These are phyloP conservation scores for Ginglymostoma cirratum DNA, from an alignment of 2,113 vertebrate genomes.

Conservation along the genomic window DNA sequence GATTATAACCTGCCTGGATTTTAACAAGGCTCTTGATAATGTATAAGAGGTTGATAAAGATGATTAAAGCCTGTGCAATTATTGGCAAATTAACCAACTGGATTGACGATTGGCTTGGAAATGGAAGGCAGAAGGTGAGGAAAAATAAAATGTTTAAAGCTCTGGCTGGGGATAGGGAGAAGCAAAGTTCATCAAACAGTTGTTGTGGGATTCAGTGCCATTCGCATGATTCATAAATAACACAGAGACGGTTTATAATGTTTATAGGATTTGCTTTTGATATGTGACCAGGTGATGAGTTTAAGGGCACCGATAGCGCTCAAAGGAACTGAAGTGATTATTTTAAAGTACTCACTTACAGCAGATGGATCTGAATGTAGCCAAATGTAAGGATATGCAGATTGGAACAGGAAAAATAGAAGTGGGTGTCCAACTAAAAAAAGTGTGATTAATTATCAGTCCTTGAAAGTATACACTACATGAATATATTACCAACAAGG, in stretches of 20 bases:
- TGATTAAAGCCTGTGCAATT: not conserved
- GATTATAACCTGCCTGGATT: not conserved
- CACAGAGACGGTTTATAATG: not conserved
- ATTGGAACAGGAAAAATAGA: not conserved
- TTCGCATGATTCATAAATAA: not conserved
- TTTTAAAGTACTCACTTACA: not conserved
- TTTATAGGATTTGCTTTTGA: not conserved
- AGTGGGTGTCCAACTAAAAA: conserved; percentile 23
- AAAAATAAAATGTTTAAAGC: not conserved
- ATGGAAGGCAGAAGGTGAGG: conserved; percentile 19
- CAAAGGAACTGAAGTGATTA: not conserved
- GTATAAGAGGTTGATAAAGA: not conserved
- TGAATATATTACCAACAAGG: not conserved
- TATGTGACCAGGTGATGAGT: not conserved
- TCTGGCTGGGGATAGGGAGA: not conserved
- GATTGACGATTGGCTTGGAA: conserved; percentile 33
- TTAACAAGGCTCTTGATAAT: not conserved
- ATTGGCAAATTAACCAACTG: conserved; percentile 28
- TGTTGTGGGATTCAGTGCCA: not conserved
- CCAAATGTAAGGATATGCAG: conserved; percentile 29
- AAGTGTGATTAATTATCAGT: conserved; percentile 34
- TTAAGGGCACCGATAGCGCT: not conserved
- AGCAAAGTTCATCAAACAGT: not conserved
- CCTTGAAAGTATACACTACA: conserved; percentile 9
- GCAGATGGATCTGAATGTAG: not conserved